Evolutionary conservation across 2,888 invertebrate genomes (phyloP).

Genomic region (Rhamphomyia laevipes): DNA sequence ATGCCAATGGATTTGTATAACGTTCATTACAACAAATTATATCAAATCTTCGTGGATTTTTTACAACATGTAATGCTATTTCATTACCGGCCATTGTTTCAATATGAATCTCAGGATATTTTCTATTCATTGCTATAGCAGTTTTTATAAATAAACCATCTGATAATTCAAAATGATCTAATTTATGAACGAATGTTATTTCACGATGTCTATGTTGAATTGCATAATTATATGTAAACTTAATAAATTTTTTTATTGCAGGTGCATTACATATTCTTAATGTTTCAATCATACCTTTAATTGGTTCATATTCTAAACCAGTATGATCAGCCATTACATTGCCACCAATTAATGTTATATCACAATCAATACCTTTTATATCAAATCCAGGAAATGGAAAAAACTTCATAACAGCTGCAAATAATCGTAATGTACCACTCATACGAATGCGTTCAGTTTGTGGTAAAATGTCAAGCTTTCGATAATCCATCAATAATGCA

Average conservation of each 20-base stretch:
- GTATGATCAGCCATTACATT: slow-evolving; percentile 25
- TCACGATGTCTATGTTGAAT: slow-evolving; percentile 15
- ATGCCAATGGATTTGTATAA: slow-evolving; percentile 24
- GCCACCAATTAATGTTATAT: slow-evolving; percentile 23
- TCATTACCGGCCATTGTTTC: slow-evolving; percentile 20
- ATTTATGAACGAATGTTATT: slow-evolving; percentile 24
- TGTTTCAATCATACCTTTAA: slow-evolving; percentile 28
- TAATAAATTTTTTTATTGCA: slow-evolving; percentile 17
- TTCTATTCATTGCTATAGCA: slow-evolving; percentile 16
- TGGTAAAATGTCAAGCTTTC: slow-evolving; percentile 16
- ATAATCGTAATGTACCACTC: slow-evolving; percentile 21
- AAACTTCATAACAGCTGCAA: slow-evolving; percentile 19
- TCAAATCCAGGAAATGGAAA: slow-evolving; percentile 24
- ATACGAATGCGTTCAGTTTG: slow-evolving; percentile 20
- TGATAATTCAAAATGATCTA: slow-evolving; percentile 21
- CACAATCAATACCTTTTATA: slow-evolving; percentile 17
- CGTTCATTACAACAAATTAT: slow-evolving; percentile 23
- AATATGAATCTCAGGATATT: slow-evolving; percentile 16
- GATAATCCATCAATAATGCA: slow-evolving; percentile 22
- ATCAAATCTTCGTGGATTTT: slow-evolving; percentile 22
- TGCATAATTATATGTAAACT: slow-evolving; percentile 20
- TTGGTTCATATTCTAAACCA: slow-evolving; percentile 28
- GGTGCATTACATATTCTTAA: slow-evolving; percentile 18
- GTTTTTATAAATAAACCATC: slow-evolving; percentile 20
- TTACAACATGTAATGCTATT: slow-evolving; percentile 17